Evolutionary conservation across 2,797 vertebrate species (phyloP).

Genomic region (Todus mexicanus): DNA sequence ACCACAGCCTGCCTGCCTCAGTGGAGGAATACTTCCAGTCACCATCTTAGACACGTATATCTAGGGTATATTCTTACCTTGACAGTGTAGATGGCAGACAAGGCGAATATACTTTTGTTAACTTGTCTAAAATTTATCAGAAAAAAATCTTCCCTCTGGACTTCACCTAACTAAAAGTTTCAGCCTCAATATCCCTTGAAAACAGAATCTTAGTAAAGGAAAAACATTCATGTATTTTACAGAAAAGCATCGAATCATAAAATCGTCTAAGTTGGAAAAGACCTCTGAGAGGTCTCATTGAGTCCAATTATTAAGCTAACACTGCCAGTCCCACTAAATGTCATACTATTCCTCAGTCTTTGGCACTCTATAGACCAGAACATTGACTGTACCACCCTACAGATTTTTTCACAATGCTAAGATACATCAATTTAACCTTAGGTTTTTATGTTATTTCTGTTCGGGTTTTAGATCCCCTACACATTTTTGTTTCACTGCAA

Average conservation of each 20-base stretch:
- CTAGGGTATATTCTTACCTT: neutral
- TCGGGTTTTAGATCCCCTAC: neutral
- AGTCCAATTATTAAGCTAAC: too few relatives aligned
- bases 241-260: neutral
- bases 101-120: neutral
- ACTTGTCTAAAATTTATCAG: neutral
- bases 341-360: neutral
- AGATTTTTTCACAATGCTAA: neutral
- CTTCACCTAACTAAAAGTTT: neutral
- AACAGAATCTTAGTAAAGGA: neutral
- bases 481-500: neutral
- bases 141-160: neutral
- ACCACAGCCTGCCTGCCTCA: neutral
- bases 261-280: too few relatives aligned
- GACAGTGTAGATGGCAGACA: neutral
- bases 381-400: neutral
- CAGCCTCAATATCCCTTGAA: neutral
- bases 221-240: neutral
- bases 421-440: neutral
- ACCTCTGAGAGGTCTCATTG: too few relatives aligned
- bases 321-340: neutral
- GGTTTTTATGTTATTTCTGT: neutral
- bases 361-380: neutral
- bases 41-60: neutral
- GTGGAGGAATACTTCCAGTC: neutral